A percentile compares a stretch with the other conserved stretches of the same genome.
Conservation (phyloP, 1,140 invertebrate genomes). For the Adelges cooleyi region DNA sequence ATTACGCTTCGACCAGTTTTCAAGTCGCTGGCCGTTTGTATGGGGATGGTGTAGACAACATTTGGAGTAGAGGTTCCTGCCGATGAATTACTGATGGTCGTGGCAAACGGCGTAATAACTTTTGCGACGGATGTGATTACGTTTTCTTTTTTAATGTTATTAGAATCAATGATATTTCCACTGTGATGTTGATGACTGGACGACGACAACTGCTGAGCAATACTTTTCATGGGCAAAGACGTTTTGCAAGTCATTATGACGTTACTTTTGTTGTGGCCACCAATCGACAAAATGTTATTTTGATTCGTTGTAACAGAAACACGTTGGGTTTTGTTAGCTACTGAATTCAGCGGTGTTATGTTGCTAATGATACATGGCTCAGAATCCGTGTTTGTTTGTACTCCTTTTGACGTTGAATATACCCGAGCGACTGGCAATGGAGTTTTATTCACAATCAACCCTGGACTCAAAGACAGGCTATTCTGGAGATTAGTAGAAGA, state of each 20-base stretch:
- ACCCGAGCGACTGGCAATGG: not conserved
- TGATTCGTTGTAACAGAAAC: not conserved
- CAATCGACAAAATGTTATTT: not conserved
- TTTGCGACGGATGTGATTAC: not conserved
- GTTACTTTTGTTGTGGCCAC: constrained; percentile 15
- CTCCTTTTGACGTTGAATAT: constrained; percentile 23
- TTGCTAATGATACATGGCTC: not conserved
- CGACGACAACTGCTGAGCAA: constrained; percentile 13
- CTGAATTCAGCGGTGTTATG: not conserved
- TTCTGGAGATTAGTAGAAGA: not conserved
- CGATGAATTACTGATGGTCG: constrained; percentile 23
- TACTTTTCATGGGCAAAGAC: not conserved
- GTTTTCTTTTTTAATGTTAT: not conserved
- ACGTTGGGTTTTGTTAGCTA: not conserved
- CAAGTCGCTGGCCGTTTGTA: not conserved
- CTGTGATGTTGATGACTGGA: not conserved
- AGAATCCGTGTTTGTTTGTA: constrained; percentile 10
- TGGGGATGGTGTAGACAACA: constrained; percentile 23
- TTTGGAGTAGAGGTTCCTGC: constrained; percentile 28
- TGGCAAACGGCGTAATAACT: not conserved
- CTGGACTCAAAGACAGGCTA: not conserved
- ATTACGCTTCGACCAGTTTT: not conserved
- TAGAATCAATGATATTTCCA: not conserved
- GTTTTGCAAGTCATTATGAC: constrained; percentile 17
- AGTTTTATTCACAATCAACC: not conserved